Base-by-base conservation (phyloP, 2,888 invertebrate species). In the Prosapia bicincta region DNA sequence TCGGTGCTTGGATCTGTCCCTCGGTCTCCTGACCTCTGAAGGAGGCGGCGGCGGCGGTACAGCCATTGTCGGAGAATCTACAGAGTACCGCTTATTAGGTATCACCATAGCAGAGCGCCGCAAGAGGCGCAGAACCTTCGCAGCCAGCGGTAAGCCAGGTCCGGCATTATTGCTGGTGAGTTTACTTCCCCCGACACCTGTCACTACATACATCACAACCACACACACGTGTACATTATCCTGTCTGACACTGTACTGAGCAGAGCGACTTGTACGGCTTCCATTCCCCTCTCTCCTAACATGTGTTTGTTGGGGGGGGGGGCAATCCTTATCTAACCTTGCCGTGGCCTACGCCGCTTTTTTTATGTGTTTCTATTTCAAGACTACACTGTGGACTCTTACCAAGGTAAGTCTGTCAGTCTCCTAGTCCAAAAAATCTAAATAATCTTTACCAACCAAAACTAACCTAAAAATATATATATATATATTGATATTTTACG, bases 71-170 rank as follows among this genome's bases (percentile, higher is more conserved):
- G 32, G 76, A 66, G 71, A 66, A 66, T 69, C 77, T 20, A 75
- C 78, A n/a, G 81, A 81, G 78, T 67, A 79, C 69, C 80, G 79
- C 78, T 82, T 80, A 81, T 82, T 81, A 80, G 81, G 80, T 26
- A 82, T 81, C 77, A 82, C 80, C 81, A 82, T 75, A 81, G 82
- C 81, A 86, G 84, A 38, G 24, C 94, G 89, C 80, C 93, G 90
- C 78, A 93, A 85, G 76, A 93, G 85, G 79, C 91, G 86, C 86
- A 92, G 88, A 81, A 93, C 91, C 54, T 74, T 88, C 86, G 81
- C 86, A 86, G 20, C 87, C 85, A 83, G 87, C 86, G 81, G 82
- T 80, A 81, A 79, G 69, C 74, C 74, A 68, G 73, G 13, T 20
- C 6, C n/a, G 9, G 26, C 24, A n/a, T n/a, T n/a, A n/a, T 67